Percentiles rank a stretch among this genome's conserved stretches.
Evolutionary conservation across 2,888 invertebrate species (phyloP).

Genomic region (Opisthograptis luteolata): DNA sequence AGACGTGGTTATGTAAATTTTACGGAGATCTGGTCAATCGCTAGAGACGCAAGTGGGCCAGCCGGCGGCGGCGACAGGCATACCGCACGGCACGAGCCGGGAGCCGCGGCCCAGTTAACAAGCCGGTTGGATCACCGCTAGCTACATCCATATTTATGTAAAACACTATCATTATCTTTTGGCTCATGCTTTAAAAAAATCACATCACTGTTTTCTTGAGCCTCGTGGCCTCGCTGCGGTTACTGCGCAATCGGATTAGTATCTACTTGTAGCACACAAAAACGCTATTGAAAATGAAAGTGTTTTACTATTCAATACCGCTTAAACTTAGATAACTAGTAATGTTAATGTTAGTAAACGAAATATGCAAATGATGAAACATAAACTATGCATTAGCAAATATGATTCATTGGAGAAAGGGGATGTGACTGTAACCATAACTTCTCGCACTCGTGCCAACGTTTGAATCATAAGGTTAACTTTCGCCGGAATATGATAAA

Average conservation of each 20-base stretch:
- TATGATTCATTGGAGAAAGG: slow-evolving; percentile 52
- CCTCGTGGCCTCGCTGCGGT: too few species aligned
- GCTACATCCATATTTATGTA: slow-evolving; percentile 34
- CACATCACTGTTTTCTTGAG: not conserved
- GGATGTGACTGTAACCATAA: slow-evolving; percentile 40
- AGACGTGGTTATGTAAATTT: slow-evolving; percentile 40
- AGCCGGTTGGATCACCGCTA: slow-evolving; percentile 45
- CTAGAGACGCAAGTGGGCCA: slow-evolving; percentile 43
- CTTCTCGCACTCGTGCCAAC: slow-evolving; percentile 45
- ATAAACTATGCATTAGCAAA: slow-evolving; percentile 32
- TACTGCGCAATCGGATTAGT: too few species aligned
- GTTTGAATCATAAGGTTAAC: slow-evolving; percentile 43
- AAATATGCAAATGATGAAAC: slow-evolving; percentile 19
- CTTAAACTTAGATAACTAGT: not conserved
- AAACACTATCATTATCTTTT: slow-evolving; percentile 20
- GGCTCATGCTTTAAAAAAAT: not conserved
- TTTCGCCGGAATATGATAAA: slow-evolving; percentile 31
- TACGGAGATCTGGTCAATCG: slow-evolving; percentile 37
- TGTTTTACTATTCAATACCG: slow-evolving; percentile 1
- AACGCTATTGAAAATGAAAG: slow-evolving; percentile 18
- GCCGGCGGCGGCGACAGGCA: slow-evolving; percentile 29
- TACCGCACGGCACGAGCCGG: slow-evolving; percentile 44
- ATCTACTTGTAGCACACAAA: not conserved
- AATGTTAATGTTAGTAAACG: slow-evolving; percentile 13
- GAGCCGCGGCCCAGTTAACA: slow-evolving; percentile 41